These are phyloP conservation scores for Stomatorhinus ivindoensis DNA, from an alignment of 2,113 vertebrate genomes.

Conservation along the genomic window DNA sequence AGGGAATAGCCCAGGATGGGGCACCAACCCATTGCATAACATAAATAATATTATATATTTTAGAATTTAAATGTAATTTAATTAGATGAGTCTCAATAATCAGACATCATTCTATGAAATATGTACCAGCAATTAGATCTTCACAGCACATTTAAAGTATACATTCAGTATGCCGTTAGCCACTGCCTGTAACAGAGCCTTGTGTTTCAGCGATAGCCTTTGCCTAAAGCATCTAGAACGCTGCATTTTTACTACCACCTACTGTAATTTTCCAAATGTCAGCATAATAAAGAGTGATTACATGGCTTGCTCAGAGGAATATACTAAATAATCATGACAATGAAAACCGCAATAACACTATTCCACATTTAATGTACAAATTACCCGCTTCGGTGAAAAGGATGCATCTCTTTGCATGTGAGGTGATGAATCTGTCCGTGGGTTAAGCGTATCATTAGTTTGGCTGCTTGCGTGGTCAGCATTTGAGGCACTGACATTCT, in stretches of 20 bases:
- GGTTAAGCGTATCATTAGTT: neutral
- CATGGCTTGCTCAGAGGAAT: neutral
- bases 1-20: neutral
- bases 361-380: conserved; percentile 15
- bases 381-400: conserved; percentile 1
- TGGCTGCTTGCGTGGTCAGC: neutral
- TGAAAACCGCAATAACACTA: neutral
- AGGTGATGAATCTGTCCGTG: neutral
- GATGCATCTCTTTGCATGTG: neutral
- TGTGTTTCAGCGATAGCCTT: neutral
- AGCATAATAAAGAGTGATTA: conserved; percentile 11
- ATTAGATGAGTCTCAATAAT: neutral
- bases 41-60: neutral
- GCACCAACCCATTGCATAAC: neutral
- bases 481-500: neutral
- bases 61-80: neutral
- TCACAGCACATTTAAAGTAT: neutral
- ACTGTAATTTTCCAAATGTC: conserved; percentile 13
- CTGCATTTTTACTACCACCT: neutral
- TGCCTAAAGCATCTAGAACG: neutral
- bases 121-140: neutral
- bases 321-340: neutral
- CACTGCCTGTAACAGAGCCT: neutral
- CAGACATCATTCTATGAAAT: neutral
- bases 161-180: neutral